Percentiles rank a stretch among this genome's conserved stretches.
phyloP scores from a whole-genome alignment of 2,797 vertebrate species.

The Neostethus bicornis region DNA sequence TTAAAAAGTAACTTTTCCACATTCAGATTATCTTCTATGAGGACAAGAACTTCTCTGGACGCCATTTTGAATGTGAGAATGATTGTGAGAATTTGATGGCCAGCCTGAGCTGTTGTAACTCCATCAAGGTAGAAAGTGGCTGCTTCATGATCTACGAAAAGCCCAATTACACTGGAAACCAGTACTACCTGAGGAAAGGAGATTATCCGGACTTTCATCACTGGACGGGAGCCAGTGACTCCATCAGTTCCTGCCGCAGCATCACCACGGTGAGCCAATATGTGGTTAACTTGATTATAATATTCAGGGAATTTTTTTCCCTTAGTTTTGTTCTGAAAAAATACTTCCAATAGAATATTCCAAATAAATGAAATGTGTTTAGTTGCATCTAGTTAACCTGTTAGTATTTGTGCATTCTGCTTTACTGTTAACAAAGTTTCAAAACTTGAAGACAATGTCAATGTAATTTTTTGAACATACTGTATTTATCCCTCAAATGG shows the following conservation, averaged over 20 bases:
- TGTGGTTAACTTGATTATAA: not conserved
- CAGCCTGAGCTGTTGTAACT: constrained; percentile 62
- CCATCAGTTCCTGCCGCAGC: constrained; percentile 58
- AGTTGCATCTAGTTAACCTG: too few species aligned
- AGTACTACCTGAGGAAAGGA: constrained; percentile 72
- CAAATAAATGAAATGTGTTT: too few species aligned
- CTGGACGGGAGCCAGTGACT: constrained; percentile 59
- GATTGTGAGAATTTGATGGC: constrained; percentile 64
- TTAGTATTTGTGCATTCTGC: too few species aligned
- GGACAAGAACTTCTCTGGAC: constrained; percentile 71
- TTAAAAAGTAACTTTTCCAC: not conserved
- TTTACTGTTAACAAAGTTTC: too few species aligned
- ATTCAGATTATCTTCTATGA: constrained; percentile 78
- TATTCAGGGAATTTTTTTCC: too few species aligned
- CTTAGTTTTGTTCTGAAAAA: too few species aligned
- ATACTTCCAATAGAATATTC: too few species aligned
- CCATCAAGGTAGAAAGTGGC: constrained; percentile 72
- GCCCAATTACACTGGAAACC: constrained; percentile 68
- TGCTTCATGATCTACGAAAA: constrained; percentile 76
- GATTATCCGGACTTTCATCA: constrained; percentile 68
- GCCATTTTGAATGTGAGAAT: constrained; percentile 51
- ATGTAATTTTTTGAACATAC: too few species aligned
- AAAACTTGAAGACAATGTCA: too few species aligned
- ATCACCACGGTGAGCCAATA: constrained; percentile 51
- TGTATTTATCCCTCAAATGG: too few species aligned